phyloP scores from a whole-genome alignment of 2,113 vertebrate species.

The Cavia porcellus region DNA sequence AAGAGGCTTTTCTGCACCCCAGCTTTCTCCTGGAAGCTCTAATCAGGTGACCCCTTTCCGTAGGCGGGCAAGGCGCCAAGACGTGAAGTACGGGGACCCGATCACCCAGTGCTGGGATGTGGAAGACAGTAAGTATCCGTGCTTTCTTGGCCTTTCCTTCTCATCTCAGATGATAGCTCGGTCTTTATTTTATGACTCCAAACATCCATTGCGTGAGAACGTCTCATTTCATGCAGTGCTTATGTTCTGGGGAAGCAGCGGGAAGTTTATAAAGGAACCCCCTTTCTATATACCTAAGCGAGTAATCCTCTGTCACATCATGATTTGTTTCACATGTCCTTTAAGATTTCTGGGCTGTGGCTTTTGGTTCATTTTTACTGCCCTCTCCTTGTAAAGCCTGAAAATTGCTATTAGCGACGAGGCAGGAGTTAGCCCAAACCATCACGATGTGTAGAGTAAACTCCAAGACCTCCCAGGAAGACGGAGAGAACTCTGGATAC shows the following conservation, averaged over 20 bases:
- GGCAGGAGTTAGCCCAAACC: slow-evolving; percentile 25
- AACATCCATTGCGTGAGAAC: slow-evolving; percentile 15
- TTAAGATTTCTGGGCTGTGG: slow-evolving; percentile 33
- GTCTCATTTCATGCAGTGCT: slow-evolving; percentile 34
- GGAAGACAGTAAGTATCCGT: slow-evolving; percentile 92
- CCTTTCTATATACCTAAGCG: neutral
- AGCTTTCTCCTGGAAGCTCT: slow-evolving; percentile 71
- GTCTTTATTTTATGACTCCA: neutral
- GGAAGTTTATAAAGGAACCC: slow-evolving; percentile 50
- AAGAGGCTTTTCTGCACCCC: slow-evolving; percentile 55
- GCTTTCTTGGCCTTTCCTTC: neutral
- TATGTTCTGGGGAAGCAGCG: slow-evolving; percentile 51
- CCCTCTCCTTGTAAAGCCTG: slow-evolving; percentile 64
- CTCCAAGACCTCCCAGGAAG: slow-evolving; percentile 15
- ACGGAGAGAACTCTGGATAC: neutral
- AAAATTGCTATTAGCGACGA: slow-evolving; percentile 55
- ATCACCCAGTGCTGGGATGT: slow-evolving; percentile 97
- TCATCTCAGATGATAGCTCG: slow-evolving; percentile 1
- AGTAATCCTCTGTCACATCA: slow-evolving; percentile 55
- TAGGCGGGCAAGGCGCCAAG: slow-evolving; percentile 97
- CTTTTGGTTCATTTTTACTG: slow-evolving; percentile 37
- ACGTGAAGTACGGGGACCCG: slow-evolving; percentile 97
- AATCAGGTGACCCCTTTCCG: slow-evolving; percentile 74
- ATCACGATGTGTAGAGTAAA: slow-evolving; percentile 18
- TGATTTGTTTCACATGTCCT: slow-evolving; percentile 67